phyloP scores from a whole-genome alignment of 2,113 vertebrate species.

The Poeciliopsis prolifica region DNA sequence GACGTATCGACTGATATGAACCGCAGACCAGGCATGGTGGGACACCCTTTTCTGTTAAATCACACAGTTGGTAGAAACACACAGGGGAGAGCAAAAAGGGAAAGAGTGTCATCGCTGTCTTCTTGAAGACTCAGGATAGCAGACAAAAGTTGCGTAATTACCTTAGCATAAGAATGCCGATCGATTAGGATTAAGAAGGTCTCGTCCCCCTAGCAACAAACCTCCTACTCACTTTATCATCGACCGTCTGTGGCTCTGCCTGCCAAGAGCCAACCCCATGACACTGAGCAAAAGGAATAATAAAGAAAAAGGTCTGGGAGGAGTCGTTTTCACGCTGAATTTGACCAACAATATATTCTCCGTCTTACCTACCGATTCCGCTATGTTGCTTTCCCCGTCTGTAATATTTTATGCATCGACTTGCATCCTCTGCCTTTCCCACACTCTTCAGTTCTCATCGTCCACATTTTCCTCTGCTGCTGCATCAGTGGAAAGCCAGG shows the following conservation, averaged over 20 bases:
- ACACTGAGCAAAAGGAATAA: constrained; percentile 14
- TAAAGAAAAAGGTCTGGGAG: constrained; percentile 21
- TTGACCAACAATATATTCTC: constrained; percentile 25
- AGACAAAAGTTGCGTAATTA: constrained; percentile 79
- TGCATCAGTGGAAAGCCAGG: constrained; percentile 47
- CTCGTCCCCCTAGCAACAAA: constrained; percentile 68
- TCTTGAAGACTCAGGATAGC: constrained; percentile 39
- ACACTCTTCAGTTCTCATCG: not conserved
- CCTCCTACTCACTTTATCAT: constrained; percentile 69
- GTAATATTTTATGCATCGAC: constrained; percentile 23
- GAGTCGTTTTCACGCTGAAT: constrained; percentile 28
- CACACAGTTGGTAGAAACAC: constrained; percentile 51
- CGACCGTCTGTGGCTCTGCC: constrained; percentile 50
- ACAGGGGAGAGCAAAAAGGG: not conserved
- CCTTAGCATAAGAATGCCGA: constrained; percentile 76
- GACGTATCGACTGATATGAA: constrained; percentile 70
- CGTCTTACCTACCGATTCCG: not conserved
- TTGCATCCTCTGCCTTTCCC: constrained; percentile 1
- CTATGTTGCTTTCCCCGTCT: constrained; percentile 10
- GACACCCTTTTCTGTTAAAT: constrained; percentile 62
- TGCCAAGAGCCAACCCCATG: constrained; percentile 45
- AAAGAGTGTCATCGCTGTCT: constrained; percentile 32
- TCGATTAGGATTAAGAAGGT: constrained; percentile 71
- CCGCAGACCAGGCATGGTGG: constrained; percentile 30
- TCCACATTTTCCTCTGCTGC: constrained; percentile 27